Evolutionary conservation across 2,888 invertebrate species (phyloP).

Genomic region (Chrysomela aeneicollis): DNA sequence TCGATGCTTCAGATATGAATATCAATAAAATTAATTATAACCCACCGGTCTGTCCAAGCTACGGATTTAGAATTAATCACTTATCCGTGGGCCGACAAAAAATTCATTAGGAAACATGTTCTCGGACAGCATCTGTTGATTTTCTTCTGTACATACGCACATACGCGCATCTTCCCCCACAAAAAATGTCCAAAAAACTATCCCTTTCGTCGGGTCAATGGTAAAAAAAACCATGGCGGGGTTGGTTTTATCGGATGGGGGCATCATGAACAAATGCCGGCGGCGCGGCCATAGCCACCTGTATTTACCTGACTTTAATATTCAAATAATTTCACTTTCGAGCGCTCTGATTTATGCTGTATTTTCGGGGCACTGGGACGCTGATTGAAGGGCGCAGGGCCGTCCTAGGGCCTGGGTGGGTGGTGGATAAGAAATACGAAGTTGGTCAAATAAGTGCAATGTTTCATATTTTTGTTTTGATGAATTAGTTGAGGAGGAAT

Average conservation of each 20-base stretch:
- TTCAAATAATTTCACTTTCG: slow-evolving; percentile 56
- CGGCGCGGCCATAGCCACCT: slow-evolving; percentile 48
- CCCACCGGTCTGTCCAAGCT: slow-evolving; percentile 19
- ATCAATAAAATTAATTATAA: slow-evolving; percentile 25
- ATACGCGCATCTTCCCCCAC: slow-evolving; percentile 24
- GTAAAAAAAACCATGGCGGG: slow-evolving; percentile 17
- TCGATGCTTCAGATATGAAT: slow-evolving; percentile 9
- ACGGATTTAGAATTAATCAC: slow-evolving; percentile 30
- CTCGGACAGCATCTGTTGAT: slow-evolving; percentile 39
- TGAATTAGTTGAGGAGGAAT: no score
- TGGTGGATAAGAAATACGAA: no score
- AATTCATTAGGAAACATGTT: slow-evolving; percentile 36
- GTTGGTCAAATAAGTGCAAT: no score
- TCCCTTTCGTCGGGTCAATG: slow-evolving; percentile 37
- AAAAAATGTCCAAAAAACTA: slow-evolving; percentile 35
- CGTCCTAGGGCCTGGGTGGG: no score
- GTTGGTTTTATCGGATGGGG: slow-evolving; percentile 15
- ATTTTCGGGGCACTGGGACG: slow-evolving; percentile 33
- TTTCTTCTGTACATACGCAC: slow-evolving; percentile 34
- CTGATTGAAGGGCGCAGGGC: slow-evolving; percentile 11
- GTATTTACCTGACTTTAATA: slow-evolving; percentile 53
- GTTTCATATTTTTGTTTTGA: no score
- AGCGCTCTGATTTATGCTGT: slow-evolving; percentile 46
- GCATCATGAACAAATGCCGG: slow-evolving; percentile 40
- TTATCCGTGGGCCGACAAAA: slow-evolving; percentile 30